A percentile compares a stretch with the other conserved stretches of the same genome.
phyloP scores from a whole-genome alignment of 2,113 vertebrate genomes.

The Hippopotamus amphibius region DNA sequence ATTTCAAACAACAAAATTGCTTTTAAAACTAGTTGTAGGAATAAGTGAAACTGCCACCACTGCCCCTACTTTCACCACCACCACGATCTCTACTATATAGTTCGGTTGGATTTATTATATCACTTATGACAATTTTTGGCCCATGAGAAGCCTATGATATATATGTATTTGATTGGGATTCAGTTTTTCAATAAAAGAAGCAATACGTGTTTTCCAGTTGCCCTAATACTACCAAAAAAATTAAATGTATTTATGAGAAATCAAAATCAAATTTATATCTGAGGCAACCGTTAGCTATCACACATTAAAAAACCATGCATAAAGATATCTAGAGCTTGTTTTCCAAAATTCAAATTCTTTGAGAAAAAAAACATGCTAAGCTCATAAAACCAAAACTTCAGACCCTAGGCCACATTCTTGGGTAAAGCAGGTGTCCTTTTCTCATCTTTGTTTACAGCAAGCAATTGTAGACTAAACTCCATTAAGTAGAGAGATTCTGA shows the following conservation, averaged over 20 bases:
- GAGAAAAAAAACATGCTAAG: constrained; percentile 72
- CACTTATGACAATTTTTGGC: background rate
- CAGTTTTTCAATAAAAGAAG: background rate
- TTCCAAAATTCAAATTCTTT: constrained; percentile 70
- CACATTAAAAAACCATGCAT: background rate
- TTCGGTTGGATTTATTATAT: background rate
- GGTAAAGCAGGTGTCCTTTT: constrained; percentile 81
- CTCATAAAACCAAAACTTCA: constrained; percentile 67
- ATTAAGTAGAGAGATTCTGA: constrained; percentile 84
- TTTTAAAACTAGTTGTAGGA: background rate
- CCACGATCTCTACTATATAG: too few species aligned
- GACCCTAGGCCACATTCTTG: constrained; percentile 72
- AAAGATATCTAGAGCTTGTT: constrained; percentile 73
- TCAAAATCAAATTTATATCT: constrained; percentile 47
- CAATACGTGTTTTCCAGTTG: background rate
- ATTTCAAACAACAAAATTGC: background rate
- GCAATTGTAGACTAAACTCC: constrained; percentile 88
- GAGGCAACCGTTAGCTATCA: constrained; percentile 37
- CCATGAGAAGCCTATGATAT: background rate
- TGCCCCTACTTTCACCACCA: background rate
- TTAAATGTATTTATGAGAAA: background rate
- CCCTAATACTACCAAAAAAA: background rate
- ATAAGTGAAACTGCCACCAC: background rate
- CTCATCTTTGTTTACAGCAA: constrained; percentile 87
- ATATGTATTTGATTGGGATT: background rate